These are phyloP conservation scores for Daphoenositta chrysoptera DNA, from an alignment of 2,113 vertebrate genomes.

Conservation along the genomic window DNA sequence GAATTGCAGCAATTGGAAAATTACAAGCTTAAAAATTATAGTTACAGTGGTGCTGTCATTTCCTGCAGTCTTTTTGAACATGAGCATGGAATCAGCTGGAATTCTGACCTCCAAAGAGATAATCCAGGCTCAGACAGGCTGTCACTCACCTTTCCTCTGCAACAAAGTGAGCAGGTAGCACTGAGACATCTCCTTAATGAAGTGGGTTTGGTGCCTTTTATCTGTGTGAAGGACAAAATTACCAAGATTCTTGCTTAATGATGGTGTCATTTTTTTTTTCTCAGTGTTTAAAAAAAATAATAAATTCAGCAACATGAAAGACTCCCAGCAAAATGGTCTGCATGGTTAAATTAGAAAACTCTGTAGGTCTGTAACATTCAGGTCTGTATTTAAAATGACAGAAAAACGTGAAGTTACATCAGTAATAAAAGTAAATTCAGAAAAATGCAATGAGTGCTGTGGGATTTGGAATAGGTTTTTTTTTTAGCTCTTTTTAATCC, in stretches of 20 bases:
- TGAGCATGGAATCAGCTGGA: neutral
- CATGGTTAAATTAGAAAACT: neutral
- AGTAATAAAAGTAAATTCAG: neutral
- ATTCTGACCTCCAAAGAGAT: constrained; percentile 10
- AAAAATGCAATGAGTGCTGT: neutral
- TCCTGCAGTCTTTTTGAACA: neutral
- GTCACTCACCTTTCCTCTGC: neutral
- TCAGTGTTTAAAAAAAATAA: neutral
- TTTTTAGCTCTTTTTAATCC: neutral
- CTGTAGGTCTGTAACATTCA: neutral
- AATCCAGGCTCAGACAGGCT: constrained; percentile 14
- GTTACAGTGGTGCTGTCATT: neutral
- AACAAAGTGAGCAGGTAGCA: constrained; percentile 41
- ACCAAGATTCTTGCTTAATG: constrained; percentile 15
- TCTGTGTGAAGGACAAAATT: constrained; percentile 45
- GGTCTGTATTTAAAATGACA: neutral
- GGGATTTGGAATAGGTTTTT: neutral
- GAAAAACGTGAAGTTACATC: neutral
- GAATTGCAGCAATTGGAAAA: neutral
- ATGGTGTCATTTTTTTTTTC: neutral
- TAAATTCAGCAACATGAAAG: neutral
- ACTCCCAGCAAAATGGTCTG: neutral
- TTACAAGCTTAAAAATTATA: neutral
- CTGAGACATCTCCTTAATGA: constrained; percentile 53
- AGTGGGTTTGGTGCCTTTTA: constrained; percentile 50